Base-by-base conservation (phyloP, 1,140 invertebrate species). In the Eriosoma lanigerum region DNA sequence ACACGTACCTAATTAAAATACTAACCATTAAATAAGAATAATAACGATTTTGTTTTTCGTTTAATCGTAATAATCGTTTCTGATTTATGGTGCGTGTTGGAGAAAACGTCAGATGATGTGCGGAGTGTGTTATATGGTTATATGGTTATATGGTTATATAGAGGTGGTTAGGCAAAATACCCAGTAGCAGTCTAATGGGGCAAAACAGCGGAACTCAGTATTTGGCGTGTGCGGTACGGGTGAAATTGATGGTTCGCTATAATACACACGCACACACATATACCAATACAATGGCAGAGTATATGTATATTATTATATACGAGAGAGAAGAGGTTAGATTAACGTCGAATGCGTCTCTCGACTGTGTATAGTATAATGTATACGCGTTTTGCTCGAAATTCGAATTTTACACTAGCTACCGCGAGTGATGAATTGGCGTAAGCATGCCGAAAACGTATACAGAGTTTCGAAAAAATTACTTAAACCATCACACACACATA, bases 201-300 rank as follows among this genome's bases (percentile, higher is more conserved):
- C 38, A 68, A 68, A 68, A 68, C 32, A 66, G 32, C 64, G 44
- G 64, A 68, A 68, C 64, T 68, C 64, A 38, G 64, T 15, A 68
- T 68, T 68, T 48, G 64, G 64, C 21, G 38, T 48, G 19, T 64
- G 32, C 64, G 44, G 44, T n/a, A 19, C 29, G 60, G 64, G 38
- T 68, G 64, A 68, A 68, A 68, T 68, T 68, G 64, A 68, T 68
- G 64, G 38, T 68, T 68, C 60, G 24, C 17, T 32, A 60, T 60
- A 60, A 60, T 60, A 60, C 26, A 26, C 15, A 60, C 24, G 32
- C 32, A 38, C 32, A 8, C 8, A 58, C 13, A 26, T 19, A 44
- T 64, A n/a, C n/a, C n/a, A n/a, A n/a, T n/a, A n/a, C n/a, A n/a
- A n/a, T n/a, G n/a, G n/a, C n/a, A n/a, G n/a, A n/a, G n/a, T n/a